phyloP scores from a whole-genome alignment of 2,113 vertebrate species.

The Paramormyrops kingsleyae region DNA sequence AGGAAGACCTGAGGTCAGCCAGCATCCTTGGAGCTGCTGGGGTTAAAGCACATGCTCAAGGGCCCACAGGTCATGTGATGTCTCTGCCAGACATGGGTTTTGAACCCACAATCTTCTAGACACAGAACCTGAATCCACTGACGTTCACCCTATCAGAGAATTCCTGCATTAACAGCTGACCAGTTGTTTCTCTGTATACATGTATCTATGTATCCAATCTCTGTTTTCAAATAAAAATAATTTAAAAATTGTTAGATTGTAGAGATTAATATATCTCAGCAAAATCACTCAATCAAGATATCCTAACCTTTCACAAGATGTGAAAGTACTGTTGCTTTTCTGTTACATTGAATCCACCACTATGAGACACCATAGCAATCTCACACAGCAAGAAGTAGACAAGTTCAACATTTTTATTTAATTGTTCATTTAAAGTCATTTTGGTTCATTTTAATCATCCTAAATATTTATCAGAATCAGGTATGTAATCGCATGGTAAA shows the following conservation, averaged over 20 bases:
- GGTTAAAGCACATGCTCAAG: background rate
- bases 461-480: background rate
- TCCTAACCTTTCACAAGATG: background rate
- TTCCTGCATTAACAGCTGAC: background rate
- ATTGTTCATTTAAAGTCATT: background rate
- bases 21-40: background rate
- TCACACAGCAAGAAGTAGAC: background rate
- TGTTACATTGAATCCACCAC: background rate
- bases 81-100: background rate
- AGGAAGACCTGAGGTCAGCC: background rate
- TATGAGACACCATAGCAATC: background rate
- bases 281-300: background rate
- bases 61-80: background rate
- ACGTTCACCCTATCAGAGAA: background rate
- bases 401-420: background rate
- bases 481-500: background rate
- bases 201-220: background rate
- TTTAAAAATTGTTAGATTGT: background rate
- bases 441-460: background rate
- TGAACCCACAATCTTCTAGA: background rate
- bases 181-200: slow-evolving; percentile 1
- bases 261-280: slow-evolving; percentile 4
- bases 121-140: background rate
- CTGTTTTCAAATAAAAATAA: slow-evolving; percentile 9
- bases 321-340: too few relatives aligned